Percentiles rank a stretch among this genome's conserved stretches.
phyloP scores from a whole-genome alignment of 2,113 vertebrate species.

The Misgurnus mizolepis region DNA sequence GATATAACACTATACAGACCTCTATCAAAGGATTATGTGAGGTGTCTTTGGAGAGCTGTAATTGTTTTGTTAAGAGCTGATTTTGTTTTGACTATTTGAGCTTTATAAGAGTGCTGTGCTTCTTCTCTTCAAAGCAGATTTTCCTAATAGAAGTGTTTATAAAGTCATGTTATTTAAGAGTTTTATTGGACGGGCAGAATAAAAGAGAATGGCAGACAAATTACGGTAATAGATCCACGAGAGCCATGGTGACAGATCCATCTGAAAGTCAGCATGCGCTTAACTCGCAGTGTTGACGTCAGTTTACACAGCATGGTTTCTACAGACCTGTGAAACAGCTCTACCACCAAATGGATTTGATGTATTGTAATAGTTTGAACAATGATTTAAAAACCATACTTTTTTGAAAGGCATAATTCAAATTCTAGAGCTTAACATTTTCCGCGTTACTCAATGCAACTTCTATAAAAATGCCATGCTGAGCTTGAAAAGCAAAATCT shows the following conservation, averaged over 20 bases:
- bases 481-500: not conserved
- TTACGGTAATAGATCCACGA: conserved; percentile 14
- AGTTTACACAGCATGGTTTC: not conserved
- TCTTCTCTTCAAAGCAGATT: conserved; percentile 18
- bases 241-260: not conserved
- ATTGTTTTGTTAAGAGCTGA: not conserved
- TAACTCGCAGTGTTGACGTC: not conserved
- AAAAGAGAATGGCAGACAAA: conserved; percentile 7
- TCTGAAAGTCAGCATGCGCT: conserved; percentile 1
- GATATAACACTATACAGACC: conserved; percentile 27
- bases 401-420: not conserved
- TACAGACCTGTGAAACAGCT: conserved; percentile 1
- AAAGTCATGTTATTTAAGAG: conserved; percentile 1
- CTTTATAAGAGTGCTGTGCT: conserved; percentile 31
- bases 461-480: not conserved
- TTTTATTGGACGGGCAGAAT: not conserved
- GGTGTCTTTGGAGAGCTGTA: conserved; percentile 20
- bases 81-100: conserved; percentile 1
- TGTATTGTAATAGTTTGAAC: not conserved
- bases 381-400: not conserved
- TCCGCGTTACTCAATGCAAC: not conserved
- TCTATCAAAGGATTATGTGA: conserved; percentile 38
- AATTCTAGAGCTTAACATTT: too few relatives aligned
- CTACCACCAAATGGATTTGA: not conserved
- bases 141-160: not conserved